Percentiles rank a stretch among this genome's conserved stretches.
These are phyloP conservation scores for Drosophila pseudotakahashii DNA, from an alignment of 2,888 invertebrate genomes.

Conservation along the genomic window DNA sequence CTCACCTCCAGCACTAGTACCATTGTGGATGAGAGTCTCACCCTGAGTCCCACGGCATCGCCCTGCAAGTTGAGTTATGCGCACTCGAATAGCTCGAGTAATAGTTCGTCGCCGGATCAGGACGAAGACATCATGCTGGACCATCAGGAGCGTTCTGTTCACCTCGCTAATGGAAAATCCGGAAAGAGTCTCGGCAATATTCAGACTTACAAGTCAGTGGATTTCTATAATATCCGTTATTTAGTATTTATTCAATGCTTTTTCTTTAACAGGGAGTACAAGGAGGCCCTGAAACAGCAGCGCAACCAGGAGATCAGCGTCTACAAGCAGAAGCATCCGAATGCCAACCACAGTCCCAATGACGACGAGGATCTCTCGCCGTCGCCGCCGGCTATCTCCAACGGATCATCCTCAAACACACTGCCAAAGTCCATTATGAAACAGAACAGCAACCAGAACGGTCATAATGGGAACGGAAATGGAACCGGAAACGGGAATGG, in stretches of 20 bases:
- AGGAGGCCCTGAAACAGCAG: conserved; percentile 94
- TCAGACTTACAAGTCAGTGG: conserved; percentile 83
- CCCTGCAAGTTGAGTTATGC: conserved; percentile 73
- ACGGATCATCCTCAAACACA: conserved; percentile 43
- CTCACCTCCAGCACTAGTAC: conserved; percentile 80
- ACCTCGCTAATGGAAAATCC: conserved; percentile 77
- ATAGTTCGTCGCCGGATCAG: conserved; percentile 82
- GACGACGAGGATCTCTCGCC: conserved; percentile 69
- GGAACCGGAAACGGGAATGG: conserved; percentile 60
- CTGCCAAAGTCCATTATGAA: conserved; percentile 83
- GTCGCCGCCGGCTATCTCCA: conserved; percentile 49
- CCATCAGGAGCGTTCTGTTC: conserved; percentile 69
- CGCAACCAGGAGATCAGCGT: conserved; percentile 91
- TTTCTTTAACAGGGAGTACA: conserved; percentile 88
- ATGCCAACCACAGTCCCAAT: conserved; percentile 74
- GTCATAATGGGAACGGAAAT: conserved; percentile 49
- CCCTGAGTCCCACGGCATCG: conserved; percentile 64
- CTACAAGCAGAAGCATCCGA: conserved; percentile 85
- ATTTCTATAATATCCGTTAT: background rate
- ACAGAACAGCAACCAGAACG: conserved; percentile 57
- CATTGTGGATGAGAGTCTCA: conserved; percentile 80
- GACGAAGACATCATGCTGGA: conserved; percentile 80
- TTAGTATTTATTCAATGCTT: too few relatives aligned
- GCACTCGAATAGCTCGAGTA: conserved; percentile 81
- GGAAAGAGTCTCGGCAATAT: conserved; percentile 82